Conservation (phyloP, 2,797 vertebrate genomes). For the Varecia variegata region DNA sequence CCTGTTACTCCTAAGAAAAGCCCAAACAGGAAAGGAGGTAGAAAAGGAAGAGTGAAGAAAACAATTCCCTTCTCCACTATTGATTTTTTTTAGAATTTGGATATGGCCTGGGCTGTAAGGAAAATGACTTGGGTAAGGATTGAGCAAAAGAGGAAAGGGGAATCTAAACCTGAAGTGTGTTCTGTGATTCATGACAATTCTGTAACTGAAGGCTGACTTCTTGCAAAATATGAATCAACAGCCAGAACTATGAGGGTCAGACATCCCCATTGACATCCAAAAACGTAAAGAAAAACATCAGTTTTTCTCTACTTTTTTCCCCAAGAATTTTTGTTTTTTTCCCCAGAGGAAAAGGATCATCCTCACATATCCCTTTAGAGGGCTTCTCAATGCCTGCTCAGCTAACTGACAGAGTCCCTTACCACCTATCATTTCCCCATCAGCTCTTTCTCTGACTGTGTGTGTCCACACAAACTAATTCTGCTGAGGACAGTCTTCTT, state of each 20-base stretch:
- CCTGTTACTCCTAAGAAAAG: neutral
- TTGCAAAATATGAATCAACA: neutral
- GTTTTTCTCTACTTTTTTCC: neutral
- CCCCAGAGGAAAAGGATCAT: neutral
- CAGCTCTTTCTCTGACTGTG: neutral
- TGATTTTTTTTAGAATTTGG: neutral
- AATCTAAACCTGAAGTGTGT: neutral
- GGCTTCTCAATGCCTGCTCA: neutral
- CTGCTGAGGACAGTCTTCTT: neutral
- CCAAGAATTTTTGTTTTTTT: neutral
- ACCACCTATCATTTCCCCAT: neutral
- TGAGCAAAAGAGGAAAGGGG: neutral
- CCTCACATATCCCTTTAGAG: neutral
- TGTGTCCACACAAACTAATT: neutral
- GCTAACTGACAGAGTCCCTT: neutral
- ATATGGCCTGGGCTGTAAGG: neutral
- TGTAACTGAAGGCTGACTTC: neutral
- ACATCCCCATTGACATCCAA: neutral
- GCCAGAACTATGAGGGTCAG: neutral
- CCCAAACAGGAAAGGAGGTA: neutral
- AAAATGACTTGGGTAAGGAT: neutral
- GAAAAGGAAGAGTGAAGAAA: neutral
- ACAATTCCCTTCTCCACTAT: neutral
- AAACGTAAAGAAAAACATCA: neutral
- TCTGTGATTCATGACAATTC: neutral